Percentiles rank a stretch among this genome's conserved stretches.
Conservation (phyloP, 2,113 vertebrate species). For the Bambusicola thoracicus region DNA sequence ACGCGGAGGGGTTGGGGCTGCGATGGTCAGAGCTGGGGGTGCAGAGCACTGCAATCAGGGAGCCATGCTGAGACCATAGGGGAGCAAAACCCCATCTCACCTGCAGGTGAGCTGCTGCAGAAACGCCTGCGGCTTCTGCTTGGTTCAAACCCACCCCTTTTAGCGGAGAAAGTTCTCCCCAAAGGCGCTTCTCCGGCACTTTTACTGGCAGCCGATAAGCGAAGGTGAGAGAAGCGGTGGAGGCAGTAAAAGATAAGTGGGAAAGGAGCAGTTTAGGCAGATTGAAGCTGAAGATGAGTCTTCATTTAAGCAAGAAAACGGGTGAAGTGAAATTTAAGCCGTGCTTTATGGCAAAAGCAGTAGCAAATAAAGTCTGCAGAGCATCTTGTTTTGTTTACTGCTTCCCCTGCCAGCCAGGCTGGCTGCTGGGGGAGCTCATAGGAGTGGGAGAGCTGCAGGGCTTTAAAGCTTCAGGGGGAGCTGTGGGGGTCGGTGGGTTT, state of each 20-base stretch:
- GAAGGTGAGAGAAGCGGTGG: neutral
- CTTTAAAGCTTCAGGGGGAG: neutral
- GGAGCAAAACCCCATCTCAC: neutral
- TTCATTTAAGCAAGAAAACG: neutral
- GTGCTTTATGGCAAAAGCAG: neutral
- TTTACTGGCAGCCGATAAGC: neutral
- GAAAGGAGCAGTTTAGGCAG: neutral
- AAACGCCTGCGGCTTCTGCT: neutral
- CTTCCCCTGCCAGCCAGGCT: neutral
- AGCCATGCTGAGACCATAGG: neutral
- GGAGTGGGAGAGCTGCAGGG: neutral
- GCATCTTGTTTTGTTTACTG: neutral
- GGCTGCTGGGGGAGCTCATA: neutral
- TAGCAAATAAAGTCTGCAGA: neutral
- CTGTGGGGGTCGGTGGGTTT: neutral
- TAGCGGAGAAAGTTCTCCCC: neutral
- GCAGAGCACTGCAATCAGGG: neutral
- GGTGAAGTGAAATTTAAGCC: neutral
- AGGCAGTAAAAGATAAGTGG: neutral
- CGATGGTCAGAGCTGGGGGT: neutral
- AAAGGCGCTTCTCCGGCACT: neutral
- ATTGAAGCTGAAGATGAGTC: neutral
- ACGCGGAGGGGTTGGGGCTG: neutral
- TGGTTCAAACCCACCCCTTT: neutral
- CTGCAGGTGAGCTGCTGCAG: neutral